Percentiles rank a stretch among this genome's conserved stretches.
Evolutionary conservation across 2,888 invertebrate species (phyloP).

Genomic region (Nephrotoma flavescens): DNA sequence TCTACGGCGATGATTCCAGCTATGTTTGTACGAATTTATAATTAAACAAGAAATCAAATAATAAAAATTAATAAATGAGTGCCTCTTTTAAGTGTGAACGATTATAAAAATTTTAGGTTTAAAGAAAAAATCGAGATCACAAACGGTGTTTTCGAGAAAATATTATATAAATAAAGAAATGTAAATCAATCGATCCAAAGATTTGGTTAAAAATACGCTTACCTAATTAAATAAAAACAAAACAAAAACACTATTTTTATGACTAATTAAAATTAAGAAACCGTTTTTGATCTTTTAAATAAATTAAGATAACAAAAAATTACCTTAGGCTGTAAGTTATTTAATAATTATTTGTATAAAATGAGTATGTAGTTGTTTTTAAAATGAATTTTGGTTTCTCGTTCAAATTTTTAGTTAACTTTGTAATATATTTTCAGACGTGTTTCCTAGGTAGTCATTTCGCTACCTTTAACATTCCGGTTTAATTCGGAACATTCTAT

Average conservation of each 20-base stretch:
- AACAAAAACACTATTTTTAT: constrained; percentile 2
- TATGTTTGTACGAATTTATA: not conserved
- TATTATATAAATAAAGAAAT: not conserved
- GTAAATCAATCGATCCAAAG: constrained; percentile 2
- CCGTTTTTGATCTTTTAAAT: constrained; percentile 5
- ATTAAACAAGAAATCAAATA: not conserved
- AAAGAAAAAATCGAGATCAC: constrained; percentile 1
- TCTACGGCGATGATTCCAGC: not conserved
- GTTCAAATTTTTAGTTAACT: not conserved
- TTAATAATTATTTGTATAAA: not conserved
- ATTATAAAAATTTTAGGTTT: not conserved
- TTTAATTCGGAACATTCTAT: not conserved
- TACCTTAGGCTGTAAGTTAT: not conserved
- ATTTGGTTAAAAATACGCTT: constrained; percentile 4
- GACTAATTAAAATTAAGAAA: not conserved
- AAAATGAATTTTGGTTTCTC: not conserved
- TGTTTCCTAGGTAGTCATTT: not conserved
- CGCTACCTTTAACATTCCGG: not conserved
- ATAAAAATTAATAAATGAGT: not conserved
- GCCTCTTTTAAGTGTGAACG: constrained; percentile 4
- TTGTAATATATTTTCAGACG: not conserved
- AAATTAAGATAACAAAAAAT: not conserved
- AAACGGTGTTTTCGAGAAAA: constrained; percentile 3
- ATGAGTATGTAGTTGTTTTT: not conserved
- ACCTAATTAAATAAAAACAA: not conserved